phyloP scores from a whole-genome alignment of 2,113 vertebrate genomes.

The Paraplagusia blochii region DNA sequence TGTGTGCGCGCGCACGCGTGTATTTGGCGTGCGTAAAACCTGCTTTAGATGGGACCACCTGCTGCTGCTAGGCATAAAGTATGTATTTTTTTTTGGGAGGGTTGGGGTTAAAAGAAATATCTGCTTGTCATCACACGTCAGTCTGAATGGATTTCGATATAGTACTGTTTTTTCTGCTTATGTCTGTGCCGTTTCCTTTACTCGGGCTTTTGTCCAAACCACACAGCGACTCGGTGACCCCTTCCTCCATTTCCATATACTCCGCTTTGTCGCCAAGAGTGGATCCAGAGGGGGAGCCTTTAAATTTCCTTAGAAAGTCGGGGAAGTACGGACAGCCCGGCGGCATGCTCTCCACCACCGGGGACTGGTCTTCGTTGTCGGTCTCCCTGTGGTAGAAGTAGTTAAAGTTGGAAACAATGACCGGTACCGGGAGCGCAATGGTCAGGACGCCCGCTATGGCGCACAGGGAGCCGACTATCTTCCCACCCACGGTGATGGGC shows the following conservation, averaged over 20 bases:
- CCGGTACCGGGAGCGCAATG: constrained; percentile 97
- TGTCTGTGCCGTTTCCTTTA: constrained; percentile 89
- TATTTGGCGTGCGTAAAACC: constrained; percentile 48
- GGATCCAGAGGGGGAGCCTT: constrained; percentile 87
- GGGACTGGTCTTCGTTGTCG: constrained; percentile 90
- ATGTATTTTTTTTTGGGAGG: constrained; percentile 49
- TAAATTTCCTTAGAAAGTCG: constrained; percentile 89
- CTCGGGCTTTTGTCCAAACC: constrained; percentile 89
- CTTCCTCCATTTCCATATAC: constrained; percentile 98
- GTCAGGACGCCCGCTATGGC: constrained; percentile 97
- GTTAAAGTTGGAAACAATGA: constrained; percentile 99
- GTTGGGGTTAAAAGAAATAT: neutral
- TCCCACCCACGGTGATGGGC: constrained; percentile 96
- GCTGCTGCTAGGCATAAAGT: constrained; percentile 49
- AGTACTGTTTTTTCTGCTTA: constrained; percentile 89
- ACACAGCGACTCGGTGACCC: constrained; percentile 94
- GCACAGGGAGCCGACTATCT: constrained; percentile 97
- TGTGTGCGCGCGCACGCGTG: constrained; percentile 4
- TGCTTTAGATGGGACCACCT: constrained; percentile 48
- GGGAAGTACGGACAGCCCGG: constrained; percentile 90
- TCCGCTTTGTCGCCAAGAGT: constrained; percentile 94
- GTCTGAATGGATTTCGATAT: constrained; percentile 94
- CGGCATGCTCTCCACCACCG: constrained; percentile 85
- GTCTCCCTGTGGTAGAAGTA: constrained; percentile 99
- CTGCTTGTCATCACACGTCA: constrained; percentile 85